Percentiles rank a stretch among this genome's conserved stretches.
These are phyloP conservation scores for Cyanoderma ruficeps DNA, from an alignment of 2,113 vertebrate genomes.

Conservation along the genomic window DNA sequence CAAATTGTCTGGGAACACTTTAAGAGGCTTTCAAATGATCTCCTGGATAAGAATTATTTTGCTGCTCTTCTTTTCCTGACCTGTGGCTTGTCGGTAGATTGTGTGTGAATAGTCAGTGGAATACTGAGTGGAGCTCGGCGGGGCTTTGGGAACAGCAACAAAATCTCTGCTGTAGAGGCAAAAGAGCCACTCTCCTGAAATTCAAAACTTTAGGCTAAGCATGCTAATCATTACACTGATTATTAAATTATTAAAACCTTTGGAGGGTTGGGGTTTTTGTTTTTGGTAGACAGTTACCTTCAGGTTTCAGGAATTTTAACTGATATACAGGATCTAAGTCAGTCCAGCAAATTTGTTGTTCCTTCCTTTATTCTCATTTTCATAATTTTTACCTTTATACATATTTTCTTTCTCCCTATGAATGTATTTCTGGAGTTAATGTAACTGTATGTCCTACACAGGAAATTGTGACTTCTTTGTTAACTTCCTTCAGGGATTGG, in stretches of 20 bases:
- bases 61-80: neutral
- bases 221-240: neutral
- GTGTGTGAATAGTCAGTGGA: neutral
- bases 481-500: neutral
- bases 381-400: neutral
- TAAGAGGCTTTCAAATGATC: constrained; percentile 7
- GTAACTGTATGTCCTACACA: neutral
- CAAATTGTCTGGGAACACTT: constrained; percentile 4
- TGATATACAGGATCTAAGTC: neutral
- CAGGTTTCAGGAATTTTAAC: neutral
- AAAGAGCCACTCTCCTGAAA: neutral
- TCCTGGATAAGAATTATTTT: constrained; percentile 35
- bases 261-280: neutral
- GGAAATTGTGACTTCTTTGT: neutral
- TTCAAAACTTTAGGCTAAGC: neutral
- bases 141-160: neutral
- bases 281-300: neutral
- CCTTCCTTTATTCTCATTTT: neutral
- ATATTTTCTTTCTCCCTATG: neutral
- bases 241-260: neutral
- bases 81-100: neutral
- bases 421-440: neutral
- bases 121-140: neutral
- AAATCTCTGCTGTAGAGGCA: neutral
- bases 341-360: neutral